Base-by-base conservation (phyloP, 2,797 vertebrate genomes). In the Enteromius mattozi region DNA sequence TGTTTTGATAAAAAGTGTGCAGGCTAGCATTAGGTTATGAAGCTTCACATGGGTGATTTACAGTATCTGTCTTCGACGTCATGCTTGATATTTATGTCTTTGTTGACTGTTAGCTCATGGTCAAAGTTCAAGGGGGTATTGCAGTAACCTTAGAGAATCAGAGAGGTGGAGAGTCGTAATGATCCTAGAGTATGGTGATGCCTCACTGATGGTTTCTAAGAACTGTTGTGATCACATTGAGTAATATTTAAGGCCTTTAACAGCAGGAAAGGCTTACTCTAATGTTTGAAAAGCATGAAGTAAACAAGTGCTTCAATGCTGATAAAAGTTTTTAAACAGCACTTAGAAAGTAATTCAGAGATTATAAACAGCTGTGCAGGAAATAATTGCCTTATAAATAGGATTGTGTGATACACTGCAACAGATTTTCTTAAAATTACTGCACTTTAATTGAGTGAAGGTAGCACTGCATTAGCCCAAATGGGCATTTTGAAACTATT, bases 41-140 rank as follows among this genome's bases (percentile, higher is more conserved):
- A 17, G 33, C 6, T 24, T n/a, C 12, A 8, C 19, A 47, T 1
- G 40, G 21, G 30, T 51, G 42, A 54, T 83, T 19, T 45, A 65
- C 27, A 79, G 12, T 33, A 27, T 66, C 49, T 35, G 35, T 71
- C 66, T n/a, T 21, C 33, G 33, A 9, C 72, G 10, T 59, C 51
- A 79, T 74, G 19, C 40, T 68, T 27, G 72, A 42, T 17, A 47
- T 81, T 78, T 45, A 75, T 74, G 69, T 61, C 83, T 74, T 88
- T 78, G 33, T 69, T 77, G 76, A 90, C 63, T 84, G 35, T 51
- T 81, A 80, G 68, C 47, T 82, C 68, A 37, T 84, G 89, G 66
- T 85, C 92, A 94, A 91, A 85, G 94, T 92, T 93, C 92, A 93
- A 93, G 91, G 90, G 86, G 85, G 79, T 80, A 63, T 87, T 86